Conservation (phyloP, 1,140 invertebrate genomes). For the Drosophila serrata region DNA sequence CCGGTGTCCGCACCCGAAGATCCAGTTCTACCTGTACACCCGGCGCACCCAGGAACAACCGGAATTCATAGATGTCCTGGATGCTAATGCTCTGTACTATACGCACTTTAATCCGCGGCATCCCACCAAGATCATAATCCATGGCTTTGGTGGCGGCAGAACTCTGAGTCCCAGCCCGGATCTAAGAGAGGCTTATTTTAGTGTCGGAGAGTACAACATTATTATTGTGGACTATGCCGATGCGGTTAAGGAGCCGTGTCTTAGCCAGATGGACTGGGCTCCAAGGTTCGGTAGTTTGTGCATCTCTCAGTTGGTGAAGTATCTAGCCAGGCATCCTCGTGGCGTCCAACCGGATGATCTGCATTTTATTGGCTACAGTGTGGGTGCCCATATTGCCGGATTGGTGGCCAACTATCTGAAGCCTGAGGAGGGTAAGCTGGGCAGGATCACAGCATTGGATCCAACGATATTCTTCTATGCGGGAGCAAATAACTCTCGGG, state of each 20-base stretch:
- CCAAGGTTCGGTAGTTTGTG: slow-evolving; percentile 93
- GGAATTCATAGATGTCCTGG: slow-evolving; percentile 89
- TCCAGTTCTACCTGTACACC: slow-evolving; percentile 94
- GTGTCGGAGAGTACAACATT: slow-evolving; percentile 92
- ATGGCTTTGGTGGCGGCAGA: slow-evolving; percentile 93
- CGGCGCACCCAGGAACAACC: slow-evolving; percentile 91
- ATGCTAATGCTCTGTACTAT: slow-evolving; percentile 89
- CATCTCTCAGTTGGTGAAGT: slow-evolving; percentile 92
- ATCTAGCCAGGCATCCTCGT: slow-evolving; percentile 91
- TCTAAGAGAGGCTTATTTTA: slow-evolving; percentile 92
- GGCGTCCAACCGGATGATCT: slow-evolving; percentile 90
- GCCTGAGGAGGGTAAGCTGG: slow-evolving; percentile 89
- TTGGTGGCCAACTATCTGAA: slow-evolving; percentile 91
- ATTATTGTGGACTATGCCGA: slow-evolving; percentile 94
- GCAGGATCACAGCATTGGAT: slow-evolving; percentile 93
- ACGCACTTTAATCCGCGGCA: slow-evolving; percentile 91
- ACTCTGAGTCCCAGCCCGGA: slow-evolving; percentile 93
- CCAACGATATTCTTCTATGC: slow-evolving; percentile 94
- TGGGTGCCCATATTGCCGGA: slow-evolving; percentile 94
- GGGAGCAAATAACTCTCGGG: slow-evolving; percentile 91
- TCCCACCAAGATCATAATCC: slow-evolving; percentile 93
- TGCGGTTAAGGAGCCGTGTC: slow-evolving; percentile 92
- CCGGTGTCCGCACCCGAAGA: slow-evolving; percentile 92
- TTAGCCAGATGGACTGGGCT: slow-evolving; percentile 93
- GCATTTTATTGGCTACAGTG: slow-evolving; percentile 93